Percentiles rank a stretch among this genome's conserved stretches.
phyloP scores from a whole-genome alignment of 2,888 invertebrate genomes.

The Mesoligia furuncula region DNA sequence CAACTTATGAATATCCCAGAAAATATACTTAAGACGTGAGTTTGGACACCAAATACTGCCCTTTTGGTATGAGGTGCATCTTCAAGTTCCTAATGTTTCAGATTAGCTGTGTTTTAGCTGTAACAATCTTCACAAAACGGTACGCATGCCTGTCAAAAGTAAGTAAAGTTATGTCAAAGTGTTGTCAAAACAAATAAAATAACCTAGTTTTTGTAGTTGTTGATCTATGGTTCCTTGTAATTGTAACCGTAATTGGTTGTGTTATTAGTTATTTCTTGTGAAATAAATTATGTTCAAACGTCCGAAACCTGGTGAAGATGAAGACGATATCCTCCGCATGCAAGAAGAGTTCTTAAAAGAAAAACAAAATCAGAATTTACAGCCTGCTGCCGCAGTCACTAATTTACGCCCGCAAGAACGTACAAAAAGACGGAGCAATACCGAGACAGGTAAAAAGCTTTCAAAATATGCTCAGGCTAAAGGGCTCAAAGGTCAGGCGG shows the following conservation, averaged over 20 bases:
- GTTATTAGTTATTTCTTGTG: not conserved
- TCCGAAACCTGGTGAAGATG: slow-evolving; percentile 93
- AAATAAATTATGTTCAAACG: slow-evolving; percentile 90
- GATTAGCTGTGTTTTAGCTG: not conserved
- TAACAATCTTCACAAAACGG: not conserved
- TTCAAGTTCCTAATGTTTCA: not conserved
- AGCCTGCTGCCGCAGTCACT: slow-evolving; percentile 92
- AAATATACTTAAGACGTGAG: not conserved
- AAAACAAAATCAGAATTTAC: slow-evolving; percentile 89
- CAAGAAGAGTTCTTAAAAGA: slow-evolving; percentile 93
- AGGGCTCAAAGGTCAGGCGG: slow-evolving; percentile 79
- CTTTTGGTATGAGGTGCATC: not conserved
- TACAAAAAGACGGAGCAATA: slow-evolving; percentile 70
- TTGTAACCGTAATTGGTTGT: not conserved
- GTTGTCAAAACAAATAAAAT: slow-evolving; percentile 41
- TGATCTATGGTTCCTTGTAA: not conserved
- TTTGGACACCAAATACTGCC: not conserved
- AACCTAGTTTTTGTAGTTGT: slow-evolving; percentile 3
- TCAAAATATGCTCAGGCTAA: slow-evolving; percentile 86
- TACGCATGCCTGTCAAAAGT: slow-evolving; percentile 1
- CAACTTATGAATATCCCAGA: not conserved
- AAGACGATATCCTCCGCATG: slow-evolving; percentile 93
- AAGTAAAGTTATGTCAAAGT: slow-evolving; percentile 7
- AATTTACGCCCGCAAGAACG: slow-evolving; percentile 80
- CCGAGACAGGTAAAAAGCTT: slow-evolving; percentile 73